Conservation (phyloP, 2,113 vertebrate species). For the Patagioenas fasciata region DNA sequence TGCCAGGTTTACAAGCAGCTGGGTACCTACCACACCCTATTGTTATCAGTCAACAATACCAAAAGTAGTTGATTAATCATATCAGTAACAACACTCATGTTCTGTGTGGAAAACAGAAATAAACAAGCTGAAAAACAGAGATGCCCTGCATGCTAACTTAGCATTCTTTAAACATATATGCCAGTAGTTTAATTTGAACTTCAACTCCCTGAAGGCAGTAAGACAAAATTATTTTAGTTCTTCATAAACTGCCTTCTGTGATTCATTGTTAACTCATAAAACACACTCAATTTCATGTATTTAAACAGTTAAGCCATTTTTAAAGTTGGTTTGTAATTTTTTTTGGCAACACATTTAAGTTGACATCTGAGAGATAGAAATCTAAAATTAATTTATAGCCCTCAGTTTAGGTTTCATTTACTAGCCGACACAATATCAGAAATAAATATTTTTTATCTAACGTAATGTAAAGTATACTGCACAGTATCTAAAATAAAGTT, state of each 20-base stretch:
- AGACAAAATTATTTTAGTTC: conserved; percentile 77
- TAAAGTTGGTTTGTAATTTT: conserved; percentile 63
- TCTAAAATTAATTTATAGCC: conserved; percentile 65
- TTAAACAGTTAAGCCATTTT: conserved; percentile 73
- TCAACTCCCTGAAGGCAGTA: conserved; percentile 77
- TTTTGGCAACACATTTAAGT: conserved; percentile 69
- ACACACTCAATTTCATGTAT: conserved; percentile 67
- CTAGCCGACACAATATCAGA: conserved; percentile 56
- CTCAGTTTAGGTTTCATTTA: conserved; percentile 43
- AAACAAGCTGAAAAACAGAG: conserved; percentile 55
- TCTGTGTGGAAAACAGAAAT: conserved; percentile 67
- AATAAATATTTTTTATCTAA: conserved; percentile 68
- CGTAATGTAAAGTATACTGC: conserved; percentile 46
- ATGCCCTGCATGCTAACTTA: conserved; percentile 64
- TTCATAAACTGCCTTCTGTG: conserved; percentile 76
- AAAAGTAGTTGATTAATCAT: conserved; percentile 48
- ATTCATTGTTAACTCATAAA: conserved; percentile 81
- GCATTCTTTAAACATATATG: conserved; percentile 75
- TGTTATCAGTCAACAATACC: conserved; percentile 73
- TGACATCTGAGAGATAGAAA: conserved; percentile 72
- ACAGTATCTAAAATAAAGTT: conserved; percentile 62
- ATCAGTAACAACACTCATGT: conserved; percentile 59
- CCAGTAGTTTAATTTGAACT: conserved; percentile 79
- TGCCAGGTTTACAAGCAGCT: conserved; percentile 81
- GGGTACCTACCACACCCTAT: conserved; percentile 81